Conservation (phyloP, 1,140 invertebrate species). For the Bombus sibiricus region DNA sequence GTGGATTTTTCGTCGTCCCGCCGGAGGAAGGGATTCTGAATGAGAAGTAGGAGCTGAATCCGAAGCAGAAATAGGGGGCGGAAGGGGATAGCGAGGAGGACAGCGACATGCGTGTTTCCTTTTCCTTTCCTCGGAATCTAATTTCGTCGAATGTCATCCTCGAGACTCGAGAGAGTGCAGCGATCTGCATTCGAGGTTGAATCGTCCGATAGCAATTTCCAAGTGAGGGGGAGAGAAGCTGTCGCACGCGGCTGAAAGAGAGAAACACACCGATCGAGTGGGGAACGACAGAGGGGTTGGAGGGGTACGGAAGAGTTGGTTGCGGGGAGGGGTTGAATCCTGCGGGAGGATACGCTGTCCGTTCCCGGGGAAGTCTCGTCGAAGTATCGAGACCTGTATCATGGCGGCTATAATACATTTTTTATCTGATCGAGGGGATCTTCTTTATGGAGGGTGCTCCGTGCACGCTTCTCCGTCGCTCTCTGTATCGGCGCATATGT, state of each 20-base stretch:
- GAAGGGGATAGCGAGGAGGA: background rate
- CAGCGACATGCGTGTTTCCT: constrained; percentile 59
- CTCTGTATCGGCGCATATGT: constrained; percentile 53
- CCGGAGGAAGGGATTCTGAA: constrained; percentile 33
- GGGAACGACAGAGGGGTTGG: background rate
- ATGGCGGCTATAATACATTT: constrained; percentile 83
- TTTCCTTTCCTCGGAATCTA: constrained; percentile 70
- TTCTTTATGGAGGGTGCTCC: constrained; percentile 80
- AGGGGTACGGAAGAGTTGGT: background rate
- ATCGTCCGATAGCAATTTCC: constrained; percentile 69
- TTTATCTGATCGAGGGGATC: constrained; percentile 83
- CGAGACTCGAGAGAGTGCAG: constrained; percentile 63
- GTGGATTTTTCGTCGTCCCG: constrained; percentile 48
- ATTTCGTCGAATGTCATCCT: constrained; percentile 74
- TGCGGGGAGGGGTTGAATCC: constrained; percentile 41
- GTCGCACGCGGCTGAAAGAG: constrained; percentile 13
- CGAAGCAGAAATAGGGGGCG: constrained; percentile 50
- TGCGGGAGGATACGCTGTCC: constrained; percentile 68
- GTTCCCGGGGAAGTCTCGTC: constrained; percentile 65
- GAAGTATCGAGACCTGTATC: constrained; percentile 82
- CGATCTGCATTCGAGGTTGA: constrained; percentile 71
- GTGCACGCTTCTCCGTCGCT: constrained; percentile 59
- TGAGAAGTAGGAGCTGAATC: constrained; percentile 38
- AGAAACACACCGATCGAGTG: constrained; percentile 4
- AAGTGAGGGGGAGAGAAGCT: constrained; percentile 43